Percentiles rank a stretch among this genome's conserved stretches.
These are phyloP conservation scores for Agrochola litura DNA, from an alignment of 2,888 invertebrate genomes.

Conservation along the genomic window DNA sequence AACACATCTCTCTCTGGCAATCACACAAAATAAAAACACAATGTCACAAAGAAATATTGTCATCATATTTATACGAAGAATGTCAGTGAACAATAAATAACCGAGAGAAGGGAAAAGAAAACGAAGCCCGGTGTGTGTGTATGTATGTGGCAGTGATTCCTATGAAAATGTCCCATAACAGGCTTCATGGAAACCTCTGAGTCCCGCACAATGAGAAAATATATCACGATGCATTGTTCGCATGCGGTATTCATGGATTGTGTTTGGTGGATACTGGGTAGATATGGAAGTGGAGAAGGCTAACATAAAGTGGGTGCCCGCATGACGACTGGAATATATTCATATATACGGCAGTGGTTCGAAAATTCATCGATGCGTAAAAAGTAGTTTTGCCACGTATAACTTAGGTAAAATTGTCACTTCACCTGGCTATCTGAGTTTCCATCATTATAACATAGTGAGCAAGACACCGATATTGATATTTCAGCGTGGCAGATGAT, in stretches of 20 bases:
- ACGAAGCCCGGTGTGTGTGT: constrained; percentile 37
- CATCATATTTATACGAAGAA: constrained; percentile 48
- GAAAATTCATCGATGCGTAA: not conserved
- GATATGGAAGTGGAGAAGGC: constrained; percentile 26
- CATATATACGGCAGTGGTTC: not conserved
- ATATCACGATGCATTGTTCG: constrained; percentile 55
- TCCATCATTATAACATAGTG: not conserved
- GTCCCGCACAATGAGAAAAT: constrained; percentile 39
- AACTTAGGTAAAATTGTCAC: not conserved
- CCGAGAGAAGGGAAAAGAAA: constrained; percentile 54
- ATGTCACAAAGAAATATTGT: constrained; percentile 49
- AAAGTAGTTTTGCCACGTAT: not conserved
- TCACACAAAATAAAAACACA: constrained; percentile 48
- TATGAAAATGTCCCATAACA: constrained; percentile 74
- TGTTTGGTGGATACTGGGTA: not conserved
- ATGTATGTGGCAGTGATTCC: constrained; percentile 64
- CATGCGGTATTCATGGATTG: constrained; percentile 8
- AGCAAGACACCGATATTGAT: not conserved
- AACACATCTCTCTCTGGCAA: constrained; percentile 21
- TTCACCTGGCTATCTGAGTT: not conserved
- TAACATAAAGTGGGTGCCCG: not conserved
- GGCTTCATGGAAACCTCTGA: constrained; percentile 73
- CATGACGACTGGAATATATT: not conserved
- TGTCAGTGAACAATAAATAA: constrained; percentile 62
- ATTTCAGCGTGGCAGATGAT: not conserved